phyloP scores from a whole-genome alignment of 2,888 invertebrate species.

The Andrena minutula region DNA sequence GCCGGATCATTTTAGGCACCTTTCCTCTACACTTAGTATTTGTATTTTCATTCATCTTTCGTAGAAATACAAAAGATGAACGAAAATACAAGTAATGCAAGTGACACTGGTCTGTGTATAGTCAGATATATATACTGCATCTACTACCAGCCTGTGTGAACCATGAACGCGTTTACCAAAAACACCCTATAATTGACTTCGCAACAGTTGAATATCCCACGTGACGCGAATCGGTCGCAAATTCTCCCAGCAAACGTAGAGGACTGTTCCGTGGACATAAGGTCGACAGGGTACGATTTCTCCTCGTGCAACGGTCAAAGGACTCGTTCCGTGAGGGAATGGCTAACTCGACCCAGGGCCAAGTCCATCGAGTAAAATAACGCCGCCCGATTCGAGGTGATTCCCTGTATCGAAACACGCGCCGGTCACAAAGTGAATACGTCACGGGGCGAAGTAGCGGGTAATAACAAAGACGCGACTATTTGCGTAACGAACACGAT shows the following conservation, averaged over 20 bases:
- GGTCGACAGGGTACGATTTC: constrained; percentile 6
- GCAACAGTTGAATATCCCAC: neutral
- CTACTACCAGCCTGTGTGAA: too few species aligned
- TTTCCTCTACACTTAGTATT: too few species aligned
- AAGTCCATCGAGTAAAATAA: constrained; percentile 6
- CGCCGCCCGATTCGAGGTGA: neutral
- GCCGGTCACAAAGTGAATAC: constrained; percentile 25
- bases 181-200: too few species aligned
- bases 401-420: neutral
- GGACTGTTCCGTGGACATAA: neutral
- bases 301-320: neutral
- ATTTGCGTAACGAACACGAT: constrained; percentile 58
- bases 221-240: neutral
- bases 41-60: too few species aligned
- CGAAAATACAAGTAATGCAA: too few species aligned
- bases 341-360: constrained; percentile 19
- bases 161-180: too few species aligned
- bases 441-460: constrained; percentile 14
- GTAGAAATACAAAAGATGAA: too few species aligned
- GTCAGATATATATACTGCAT: too few species aligned
- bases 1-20: too few species aligned
- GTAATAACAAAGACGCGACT: constrained; percentile 54
- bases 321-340: constrained; percentile 10
- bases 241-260: neutral
- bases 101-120: too few species aligned